Evolutionary conservation across 2,888 invertebrate species (phyloP).

Genomic region (Reticulitermes lucifugus): DNA sequence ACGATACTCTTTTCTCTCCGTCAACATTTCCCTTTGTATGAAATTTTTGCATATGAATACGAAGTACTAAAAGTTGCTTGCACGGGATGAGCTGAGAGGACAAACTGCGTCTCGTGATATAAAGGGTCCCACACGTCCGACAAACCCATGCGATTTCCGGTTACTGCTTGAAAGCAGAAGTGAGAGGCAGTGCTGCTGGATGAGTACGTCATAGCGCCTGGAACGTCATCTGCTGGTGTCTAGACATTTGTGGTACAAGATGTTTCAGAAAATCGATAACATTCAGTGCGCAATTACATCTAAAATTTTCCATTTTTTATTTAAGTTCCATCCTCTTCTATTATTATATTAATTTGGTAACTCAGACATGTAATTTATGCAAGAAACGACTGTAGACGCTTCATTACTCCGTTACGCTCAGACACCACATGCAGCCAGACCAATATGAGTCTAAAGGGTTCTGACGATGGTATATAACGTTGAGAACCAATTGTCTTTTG

Average conservation of each 20-base stretch:
- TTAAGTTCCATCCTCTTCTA: too few relatives aligned
- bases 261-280: neutral
- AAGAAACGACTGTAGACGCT: too few relatives aligned
- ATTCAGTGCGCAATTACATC: too few relatives aligned
- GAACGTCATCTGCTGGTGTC: neutral
- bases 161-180: neutral
- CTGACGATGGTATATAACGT: too few relatives aligned
- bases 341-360: too few relatives aligned
- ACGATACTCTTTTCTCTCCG: neutral
- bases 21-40: neutral
- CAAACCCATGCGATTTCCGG: constrained; percentile 5
- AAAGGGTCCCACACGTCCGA: neutral
- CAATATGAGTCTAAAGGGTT: too few relatives aligned
- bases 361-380: too few relatives aligned
- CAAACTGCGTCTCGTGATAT: neutral
- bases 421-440: too few relatives aligned
- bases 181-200: neutral
- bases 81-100: neutral
- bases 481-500: too few relatives aligned
- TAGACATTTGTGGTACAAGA: neutral
- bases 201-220: neutral
- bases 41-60: neutral
- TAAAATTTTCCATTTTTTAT: too few relatives aligned
- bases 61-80: neutral
- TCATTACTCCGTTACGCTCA: too few relatives aligned